phyloP scores from a whole-genome alignment of 1,140 invertebrate genomes.

The Eubasilissa regina region DNA sequence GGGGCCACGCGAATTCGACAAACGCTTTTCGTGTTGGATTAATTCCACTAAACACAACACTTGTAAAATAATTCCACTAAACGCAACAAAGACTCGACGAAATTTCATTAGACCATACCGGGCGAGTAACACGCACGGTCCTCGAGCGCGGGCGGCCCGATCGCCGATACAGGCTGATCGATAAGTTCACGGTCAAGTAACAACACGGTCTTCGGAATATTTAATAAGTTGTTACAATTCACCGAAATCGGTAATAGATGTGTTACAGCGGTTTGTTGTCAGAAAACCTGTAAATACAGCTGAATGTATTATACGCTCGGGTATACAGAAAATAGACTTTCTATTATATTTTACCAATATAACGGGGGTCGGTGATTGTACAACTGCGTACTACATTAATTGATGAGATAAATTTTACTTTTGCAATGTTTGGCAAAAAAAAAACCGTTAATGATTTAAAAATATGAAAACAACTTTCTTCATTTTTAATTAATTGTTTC shows the following conservation, averaged over 20 bases:
- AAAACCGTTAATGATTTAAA: too few species aligned
- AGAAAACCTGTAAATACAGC: too few species aligned
- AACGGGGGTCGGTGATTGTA: neutral
- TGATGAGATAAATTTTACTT: neutral
- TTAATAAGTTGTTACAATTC: constrained; percentile 18
- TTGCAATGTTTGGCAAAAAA: neutral
- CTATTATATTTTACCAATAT: neutral
- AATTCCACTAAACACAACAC: constrained; percentile 29
- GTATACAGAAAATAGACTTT: too few species aligned
- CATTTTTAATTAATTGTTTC: too few species aligned
- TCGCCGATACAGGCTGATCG: constrained; percentile 10
- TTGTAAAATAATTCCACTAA: constrained; percentile 55
- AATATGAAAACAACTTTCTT: too few species aligned
- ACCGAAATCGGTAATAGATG: neutral
- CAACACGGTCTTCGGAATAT: neutral
- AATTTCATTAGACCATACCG: constrained; percentile 52
- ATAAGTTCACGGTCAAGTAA: constrained; percentile 5
- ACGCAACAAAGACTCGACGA: constrained; percentile 51
- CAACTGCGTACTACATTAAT: neutral
- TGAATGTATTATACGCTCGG: too few species aligned
- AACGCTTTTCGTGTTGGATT: constrained; percentile 5
- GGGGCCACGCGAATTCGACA: constrained; percentile 36
- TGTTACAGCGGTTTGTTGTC: too few species aligned
- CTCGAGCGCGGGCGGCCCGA: constrained; percentile 26
- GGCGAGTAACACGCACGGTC: constrained; percentile 44